A percentile compares a stretch with the other conserved stretches of the same genome.
phyloP scores from a whole-genome alignment of 2,888 invertebrate genomes.

The Syrphus vitripennis region DNA sequence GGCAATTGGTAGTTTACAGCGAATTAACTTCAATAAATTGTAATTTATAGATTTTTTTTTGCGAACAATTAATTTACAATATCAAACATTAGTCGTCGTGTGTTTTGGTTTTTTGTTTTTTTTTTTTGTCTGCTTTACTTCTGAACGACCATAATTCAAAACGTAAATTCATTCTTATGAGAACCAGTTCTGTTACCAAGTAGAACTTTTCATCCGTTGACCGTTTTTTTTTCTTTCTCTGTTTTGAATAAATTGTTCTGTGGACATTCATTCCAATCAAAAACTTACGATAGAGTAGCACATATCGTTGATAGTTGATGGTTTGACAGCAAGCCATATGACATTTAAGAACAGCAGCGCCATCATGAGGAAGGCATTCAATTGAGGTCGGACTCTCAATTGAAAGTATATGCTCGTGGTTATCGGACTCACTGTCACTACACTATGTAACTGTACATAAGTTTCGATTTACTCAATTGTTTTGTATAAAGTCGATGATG shows the following conservation, averaged over 20 bases:
- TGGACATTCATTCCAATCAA: constrained; percentile 39
- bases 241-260: not conserved
- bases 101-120: not conserved
- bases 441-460: not conserved
- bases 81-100: not conserved
- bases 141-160: constrained; percentile 6
- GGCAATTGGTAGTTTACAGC: constrained; percentile 23
- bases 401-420: constrained; percentile 37
- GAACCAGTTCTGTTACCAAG: not conserved
- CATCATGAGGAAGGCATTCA: constrained; percentile 56
- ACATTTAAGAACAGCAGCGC: not conserved
- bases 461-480: not conserved
- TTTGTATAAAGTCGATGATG: constrained; percentile 46
- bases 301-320: too few species aligned
- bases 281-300: not conserved
- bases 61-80: constrained; percentile 28
- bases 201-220: not conserved
- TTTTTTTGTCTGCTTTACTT: not conserved
- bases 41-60: constrained; percentile 8
- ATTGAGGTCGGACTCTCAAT: constrained; percentile 61
- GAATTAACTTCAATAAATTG: constrained; percentile 46
- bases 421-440: not conserved
- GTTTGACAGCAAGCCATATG: not conserved
- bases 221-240: not conserved
- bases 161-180: constrained; percentile 22